phyloP scores from a whole-genome alignment of 1,140 invertebrate genomes.

The Yoshiicerus persimilis region DNA sequence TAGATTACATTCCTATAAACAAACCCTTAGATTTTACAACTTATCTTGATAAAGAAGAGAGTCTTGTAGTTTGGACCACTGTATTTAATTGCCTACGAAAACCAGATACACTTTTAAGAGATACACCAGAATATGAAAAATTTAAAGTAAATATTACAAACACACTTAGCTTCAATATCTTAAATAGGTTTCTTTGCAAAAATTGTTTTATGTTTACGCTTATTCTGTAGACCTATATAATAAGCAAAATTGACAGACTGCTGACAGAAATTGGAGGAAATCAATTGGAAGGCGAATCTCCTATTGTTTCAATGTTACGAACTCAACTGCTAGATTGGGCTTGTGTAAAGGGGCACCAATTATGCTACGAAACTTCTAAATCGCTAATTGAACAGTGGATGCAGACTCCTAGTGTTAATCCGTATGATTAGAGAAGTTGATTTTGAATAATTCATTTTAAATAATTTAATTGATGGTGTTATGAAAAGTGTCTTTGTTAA shows the following conservation, averaged over 20 bases:
- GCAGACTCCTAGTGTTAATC: not conserved
- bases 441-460: too few species aligned
- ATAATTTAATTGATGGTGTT: too few species aligned
- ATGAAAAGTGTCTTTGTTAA: too few species aligned
- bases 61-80: constrained; percentile 26
- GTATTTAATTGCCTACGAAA: not conserved
- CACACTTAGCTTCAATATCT: not conserved
- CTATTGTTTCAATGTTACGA: not conserved
- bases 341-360: constrained; percentile 33
- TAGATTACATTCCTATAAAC: constrained; percentile 21
- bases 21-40: constrained; percentile 23
- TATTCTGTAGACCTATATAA: not conserved
- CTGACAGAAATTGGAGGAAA: constrained; percentile 4
- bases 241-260: not conserved
- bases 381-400: constrained; percentile 42
- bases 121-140: not conserved
- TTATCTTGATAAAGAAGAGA: constrained; percentile 8
- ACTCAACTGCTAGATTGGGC: constrained; percentile 38
- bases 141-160: not conserved
- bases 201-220: not conserved
- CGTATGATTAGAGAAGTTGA: not conserved
- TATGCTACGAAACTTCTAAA: constrained; percentile 34
- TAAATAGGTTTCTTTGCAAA: not conserved
- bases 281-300: constrained; percentile 19
- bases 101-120: not conserved